Conservation (phyloP, 2,888 invertebrate species). For the Lasioglossum oenotherae region DNA sequence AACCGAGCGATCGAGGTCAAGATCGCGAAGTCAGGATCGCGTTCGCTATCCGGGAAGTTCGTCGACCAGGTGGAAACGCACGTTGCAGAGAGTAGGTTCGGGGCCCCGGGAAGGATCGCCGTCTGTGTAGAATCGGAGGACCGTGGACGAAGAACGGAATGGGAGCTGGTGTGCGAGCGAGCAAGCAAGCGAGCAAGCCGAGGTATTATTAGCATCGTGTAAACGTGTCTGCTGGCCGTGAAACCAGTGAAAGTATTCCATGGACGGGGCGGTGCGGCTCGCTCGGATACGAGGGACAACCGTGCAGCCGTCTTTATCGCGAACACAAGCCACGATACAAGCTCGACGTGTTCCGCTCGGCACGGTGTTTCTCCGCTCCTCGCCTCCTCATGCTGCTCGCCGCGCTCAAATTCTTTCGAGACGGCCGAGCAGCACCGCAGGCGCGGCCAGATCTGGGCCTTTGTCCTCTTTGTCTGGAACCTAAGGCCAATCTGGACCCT, state of each 20-base stretch:
- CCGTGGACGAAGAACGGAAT: slow-evolving; percentile 29
- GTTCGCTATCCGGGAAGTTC: slow-evolving; percentile 42
- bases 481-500: slow-evolving; percentile 54
- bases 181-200: slow-evolving; percentile 50
- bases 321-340: slow-evolving; percentile 37
- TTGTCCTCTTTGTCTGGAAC: slow-evolving; percentile 78
- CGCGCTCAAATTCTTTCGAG: slow-evolving; percentile 63
- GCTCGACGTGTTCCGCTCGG: slow-evolving; percentile 11
- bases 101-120: slow-evolving; percentile 3
- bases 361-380: slow-evolving; percentile 3
- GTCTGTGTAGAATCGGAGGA: neutral
- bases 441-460: slow-evolving; percentile 74
- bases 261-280: slow-evolving; percentile 58
- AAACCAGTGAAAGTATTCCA: slow-evolving; percentile 83
- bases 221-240: slow-evolving; percentile 83
- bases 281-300: slow-evolving; percentile 30
- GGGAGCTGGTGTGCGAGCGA: slow-evolving; percentile 1
- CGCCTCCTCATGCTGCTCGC: slow-evolving; percentile 11
- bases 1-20: slow-evolving; percentile 11
- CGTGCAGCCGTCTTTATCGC: slow-evolving; percentile 48
- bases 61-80: slow-evolving; percentile 42
- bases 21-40: slow-evolving; percentile 31
- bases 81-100: slow-evolving; percentile 17
- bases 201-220: slow-evolving; percentile 82
- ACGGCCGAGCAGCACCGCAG: slow-evolving; percentile 50